Conservation (phyloP, 2,113 vertebrate genomes). For the Sinosuthora webbiana region DNA sequence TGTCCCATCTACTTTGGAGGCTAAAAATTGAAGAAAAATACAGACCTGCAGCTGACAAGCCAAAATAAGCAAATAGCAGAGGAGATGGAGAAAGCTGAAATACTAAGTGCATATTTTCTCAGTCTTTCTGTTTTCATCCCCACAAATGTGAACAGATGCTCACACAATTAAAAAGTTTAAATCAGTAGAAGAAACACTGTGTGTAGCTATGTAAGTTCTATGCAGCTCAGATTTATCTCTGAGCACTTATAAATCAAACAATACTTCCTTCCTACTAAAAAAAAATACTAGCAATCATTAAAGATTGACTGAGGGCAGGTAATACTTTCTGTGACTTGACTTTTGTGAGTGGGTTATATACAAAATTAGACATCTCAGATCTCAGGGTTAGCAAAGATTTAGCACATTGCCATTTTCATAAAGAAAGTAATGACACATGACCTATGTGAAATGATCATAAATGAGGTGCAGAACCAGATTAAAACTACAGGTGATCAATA, state of each 20-base stretch:
- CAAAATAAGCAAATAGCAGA: neutral
- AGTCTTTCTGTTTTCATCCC: neutral
- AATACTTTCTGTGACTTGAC: neutral
- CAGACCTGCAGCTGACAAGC: rapidly evolving
- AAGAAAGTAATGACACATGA: neutral
- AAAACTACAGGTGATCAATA: neutral
- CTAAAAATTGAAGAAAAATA: neutral
- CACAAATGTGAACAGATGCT: neutral
- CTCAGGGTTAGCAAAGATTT: neutral
- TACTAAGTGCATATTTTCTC: neutral
- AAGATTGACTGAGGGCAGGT: neutral
- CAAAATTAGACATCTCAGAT: neutral
- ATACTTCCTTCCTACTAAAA: neutral
- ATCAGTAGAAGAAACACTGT: neutral
- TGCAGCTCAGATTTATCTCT: neutral
- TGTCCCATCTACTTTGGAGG: neutral
- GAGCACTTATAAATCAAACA: neutral
- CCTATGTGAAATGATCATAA: neutral
- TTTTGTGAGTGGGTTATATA: neutral
- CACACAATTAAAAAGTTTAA: neutral
- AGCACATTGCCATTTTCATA: neutral
- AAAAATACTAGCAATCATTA: neutral
- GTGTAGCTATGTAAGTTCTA: neutral
- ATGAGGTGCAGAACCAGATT: neutral
- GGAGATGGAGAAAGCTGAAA: neutral